A percentile compares a stretch with the other conserved stretches of the same genome.
These are phyloP conservation scores for Lobophora halterata DNA, from an alignment of 2,888 invertebrate species.

Conservation along the genomic window DNA sequence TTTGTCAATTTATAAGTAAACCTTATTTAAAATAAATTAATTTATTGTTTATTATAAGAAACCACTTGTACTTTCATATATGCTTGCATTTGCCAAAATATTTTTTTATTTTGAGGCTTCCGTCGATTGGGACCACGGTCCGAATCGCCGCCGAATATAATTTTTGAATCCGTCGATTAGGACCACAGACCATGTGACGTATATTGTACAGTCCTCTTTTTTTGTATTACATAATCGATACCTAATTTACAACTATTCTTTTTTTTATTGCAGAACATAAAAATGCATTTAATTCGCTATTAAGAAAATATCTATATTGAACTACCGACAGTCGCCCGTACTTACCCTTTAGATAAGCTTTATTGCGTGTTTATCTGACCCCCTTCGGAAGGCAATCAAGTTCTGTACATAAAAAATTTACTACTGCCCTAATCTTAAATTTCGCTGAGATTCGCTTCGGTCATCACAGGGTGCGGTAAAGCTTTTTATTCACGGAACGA, in stretches of 20 bases:
- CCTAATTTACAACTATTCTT: slow-evolving; percentile 18
- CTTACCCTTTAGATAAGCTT: slow-evolving; percentile 44
- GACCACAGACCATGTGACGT: no score
- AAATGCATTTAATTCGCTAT: slow-evolving; percentile 61
- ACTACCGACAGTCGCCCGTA: slow-evolving; percentile 39
- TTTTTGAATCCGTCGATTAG: no score
- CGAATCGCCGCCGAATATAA: no score
- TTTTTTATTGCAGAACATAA: slow-evolving; percentile 45
- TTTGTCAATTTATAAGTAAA: no score
- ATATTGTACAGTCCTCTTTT: no score
- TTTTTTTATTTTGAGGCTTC: no score
- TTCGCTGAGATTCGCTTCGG: slow-evolving; percentile 68
- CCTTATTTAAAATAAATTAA: no score
- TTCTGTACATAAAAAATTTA: slow-evolving; percentile 58
- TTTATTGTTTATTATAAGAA: no score
- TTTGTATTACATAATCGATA: background rate
- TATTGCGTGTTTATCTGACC: slow-evolving; percentile 48
- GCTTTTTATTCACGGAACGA: slow-evolving; percentile 36
- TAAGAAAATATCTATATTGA: slow-evolving; percentile 53
- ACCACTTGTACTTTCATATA: no score
- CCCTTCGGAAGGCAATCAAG: slow-evolving; percentile 44
- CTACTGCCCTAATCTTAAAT: slow-evolving; percentile 68
- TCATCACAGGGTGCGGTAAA: slow-evolving; percentile 37
- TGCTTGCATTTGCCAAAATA: no score
- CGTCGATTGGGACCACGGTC: no score